Base-by-base conservation (phyloP, 2,888 invertebrate species). In the Thereva nobilitata region DNA sequence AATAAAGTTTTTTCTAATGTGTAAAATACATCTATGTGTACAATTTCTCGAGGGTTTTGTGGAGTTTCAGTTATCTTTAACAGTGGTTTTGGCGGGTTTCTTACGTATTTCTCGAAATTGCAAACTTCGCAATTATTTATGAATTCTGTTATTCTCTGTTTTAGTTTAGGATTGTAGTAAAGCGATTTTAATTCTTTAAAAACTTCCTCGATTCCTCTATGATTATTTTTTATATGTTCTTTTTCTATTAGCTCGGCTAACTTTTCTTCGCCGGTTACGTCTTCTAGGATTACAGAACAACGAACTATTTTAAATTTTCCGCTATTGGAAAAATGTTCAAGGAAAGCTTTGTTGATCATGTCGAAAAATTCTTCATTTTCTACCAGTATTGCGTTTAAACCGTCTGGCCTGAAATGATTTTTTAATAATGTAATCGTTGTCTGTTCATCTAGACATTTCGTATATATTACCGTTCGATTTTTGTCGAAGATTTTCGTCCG, bases 21-120 rank as follows among this genome's bases (percentile, higher is more conserved):
- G 35, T 67, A 70, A 42, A 72, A 74, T 2, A 72, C 70, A 57
- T 74, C 73, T 3, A 74, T 42, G 54, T 74, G 73, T 10, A 75
- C 50, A 5, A 71, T 70, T 65, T 74, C 72, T 4, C 71, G 67
- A 3, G 74, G 75, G 67, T 68, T 72, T 0, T 23, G 55, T 4
- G 72, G 69, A 1, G 72, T 73, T 61, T 72, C 71, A 0, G 71
- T 56, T 67, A 56, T 41, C 66, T 61, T 23, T 23, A 23, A 23
- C 23, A 23, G 2, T 23, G 23, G 23, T 23, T 2, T 23, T 23
- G 23, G 23, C 5, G 73, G 73, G 40, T 71, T 69, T 41, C 72
- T 12, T 47, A 72, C 71, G 49, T 71, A 72, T 65, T 72, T 73
- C 35, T 69, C 70, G 41, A 10, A 5, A 35, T n/a, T 59, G 7